Conservation (phyloP, 1,140 invertebrate species). For the Trichomalopsis sarcophagae region DNA sequence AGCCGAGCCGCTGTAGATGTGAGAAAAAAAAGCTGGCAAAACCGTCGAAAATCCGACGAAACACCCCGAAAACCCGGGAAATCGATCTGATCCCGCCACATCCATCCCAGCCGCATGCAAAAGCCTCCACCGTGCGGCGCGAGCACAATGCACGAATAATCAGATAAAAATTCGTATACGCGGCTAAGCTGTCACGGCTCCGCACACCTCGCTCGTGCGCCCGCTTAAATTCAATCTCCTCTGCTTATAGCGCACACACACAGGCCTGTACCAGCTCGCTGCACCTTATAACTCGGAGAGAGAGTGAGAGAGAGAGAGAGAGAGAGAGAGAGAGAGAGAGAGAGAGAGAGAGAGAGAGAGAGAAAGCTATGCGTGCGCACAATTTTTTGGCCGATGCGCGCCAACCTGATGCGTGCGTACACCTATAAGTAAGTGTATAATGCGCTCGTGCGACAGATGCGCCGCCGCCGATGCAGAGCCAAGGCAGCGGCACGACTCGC, state of each 20-base stretch:
- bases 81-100: background rate
- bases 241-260: too few relatives aligned
- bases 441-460: slow-evolving; percentile 45
- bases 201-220: background rate
- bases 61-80: slow-evolving; percentile 5
- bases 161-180: slow-evolving; percentile 16
- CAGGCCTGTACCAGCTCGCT: background rate
- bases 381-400: background rate
- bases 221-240: slow-evolving; percentile 21
- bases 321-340: too few relatives aligned
- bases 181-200: slow-evolving; percentile 7
- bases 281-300: background rate
- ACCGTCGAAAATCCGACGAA: background rate
- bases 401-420: background rate
- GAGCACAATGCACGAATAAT: slow-evolving; percentile 10
- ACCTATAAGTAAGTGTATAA: too few relatives aligned
- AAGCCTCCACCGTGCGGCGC: background rate
- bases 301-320: too few relatives aligned
- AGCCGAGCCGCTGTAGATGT: too few relatives aligned
- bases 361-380: background rate
- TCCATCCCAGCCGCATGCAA: too few relatives aligned
- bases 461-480: background rate
- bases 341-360: too few relatives aligned
- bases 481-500: background rate
- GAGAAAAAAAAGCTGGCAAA: background rate